phyloP scores from a whole-genome alignment of 1,140 invertebrate genomes.

The Ptiloglossa arizonensis region DNA sequence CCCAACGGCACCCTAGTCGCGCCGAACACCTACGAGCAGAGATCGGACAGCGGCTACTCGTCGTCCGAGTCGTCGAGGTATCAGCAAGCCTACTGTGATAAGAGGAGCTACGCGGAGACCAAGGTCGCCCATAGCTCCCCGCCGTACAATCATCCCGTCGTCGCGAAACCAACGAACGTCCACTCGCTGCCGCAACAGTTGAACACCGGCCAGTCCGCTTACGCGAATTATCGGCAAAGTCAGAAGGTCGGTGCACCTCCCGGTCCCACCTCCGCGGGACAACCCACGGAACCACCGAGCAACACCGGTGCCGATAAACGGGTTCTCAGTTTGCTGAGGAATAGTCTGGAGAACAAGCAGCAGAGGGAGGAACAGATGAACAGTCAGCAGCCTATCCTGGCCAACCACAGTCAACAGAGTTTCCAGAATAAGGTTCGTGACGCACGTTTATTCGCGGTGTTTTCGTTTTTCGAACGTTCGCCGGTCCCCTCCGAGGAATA shows the following conservation, averaged over 20 bases:
- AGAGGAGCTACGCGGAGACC: slow-evolving; percentile 71
- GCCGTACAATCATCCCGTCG: slow-evolving; percentile 63
- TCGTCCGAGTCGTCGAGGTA: slow-evolving; percentile 68
- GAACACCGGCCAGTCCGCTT: slow-evolving; percentile 59
- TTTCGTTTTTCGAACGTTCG: no score
- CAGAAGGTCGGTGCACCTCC: slow-evolving; percentile 39
- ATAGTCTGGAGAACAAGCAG: slow-evolving; percentile 87
- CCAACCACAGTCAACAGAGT: slow-evolving; percentile 76
- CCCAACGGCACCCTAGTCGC: slow-evolving; percentile 70
- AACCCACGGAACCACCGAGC: slow-evolving; percentile 65
- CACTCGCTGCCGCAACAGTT: slow-evolving; percentile 60
- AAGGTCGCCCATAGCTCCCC: slow-evolving; percentile 59
- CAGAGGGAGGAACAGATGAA: slow-evolving; percentile 81
- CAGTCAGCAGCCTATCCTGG: slow-evolving; percentile 75
- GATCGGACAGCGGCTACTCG: slow-evolving; percentile 66
- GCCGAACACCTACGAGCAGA: slow-evolving; percentile 66
- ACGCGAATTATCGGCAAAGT: slow-evolving; percentile 65
- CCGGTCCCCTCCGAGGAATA: no score
- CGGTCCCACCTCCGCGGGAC: slow-evolving; percentile 19
- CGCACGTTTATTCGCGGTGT: no score
- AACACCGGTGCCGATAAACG: slow-evolving; percentile 84
- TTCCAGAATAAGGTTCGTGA: slow-evolving; percentile 77
- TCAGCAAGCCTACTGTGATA: slow-evolving; percentile 78
- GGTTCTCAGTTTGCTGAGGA: slow-evolving; percentile 86
- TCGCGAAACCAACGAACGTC: slow-evolving; percentile 53